Base-by-base conservation (phyloP, 2,113 vertebrate species). In the Ageneiosus marmoratus region DNA sequence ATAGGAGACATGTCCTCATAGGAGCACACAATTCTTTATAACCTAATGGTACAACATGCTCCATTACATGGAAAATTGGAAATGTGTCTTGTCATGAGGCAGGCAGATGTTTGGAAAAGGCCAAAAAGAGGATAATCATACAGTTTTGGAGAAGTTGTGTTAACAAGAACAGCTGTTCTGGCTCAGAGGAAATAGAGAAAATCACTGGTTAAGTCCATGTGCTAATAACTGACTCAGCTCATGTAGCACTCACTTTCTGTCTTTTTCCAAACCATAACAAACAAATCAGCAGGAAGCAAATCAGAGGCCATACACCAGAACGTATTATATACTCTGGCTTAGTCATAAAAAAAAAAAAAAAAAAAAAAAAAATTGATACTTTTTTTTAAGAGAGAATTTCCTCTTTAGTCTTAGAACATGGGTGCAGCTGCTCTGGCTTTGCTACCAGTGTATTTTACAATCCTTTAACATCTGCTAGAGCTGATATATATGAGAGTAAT, bases 111-210 rank as follows among this genome's bases (percentile, higher is more conserved):
- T 62, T 6, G 46, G 53, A 53, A 32, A 46, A 73, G 29, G 69
- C 29, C 16, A n/a, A 20, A 46, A 74, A 63, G 29, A 77, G 34
- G 58, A 24, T 27, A 76, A 51, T 83, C 5, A 0, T 1, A 4
- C 0, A 13, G 10, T 81, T 81, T 72, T 81, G 9, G 15, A 27
- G 15, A 70, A 24, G 13, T 44, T 46, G 51, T 34, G 56, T 16
- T 73, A 74, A 48, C 34, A 51, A 55, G 24, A 74, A 70, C 81
- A 83, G 85, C 77, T 86, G 82, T 75, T 69, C 73, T 80, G 81
- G 62, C 77, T 34, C 12, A 5, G 48, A 77, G 60, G 18, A 53
- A 46, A 79, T 27, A 27, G 16, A 22, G 20, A 70, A 80, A 80
- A 79, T 82, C 67, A 80, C 72, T 60, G 34, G 20, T 58, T 80